These are phyloP conservation scores for Porites divaricata DNA, from an alignment of 92 coral and sea anemone genomes.

Conservation along the genomic window DNA sequence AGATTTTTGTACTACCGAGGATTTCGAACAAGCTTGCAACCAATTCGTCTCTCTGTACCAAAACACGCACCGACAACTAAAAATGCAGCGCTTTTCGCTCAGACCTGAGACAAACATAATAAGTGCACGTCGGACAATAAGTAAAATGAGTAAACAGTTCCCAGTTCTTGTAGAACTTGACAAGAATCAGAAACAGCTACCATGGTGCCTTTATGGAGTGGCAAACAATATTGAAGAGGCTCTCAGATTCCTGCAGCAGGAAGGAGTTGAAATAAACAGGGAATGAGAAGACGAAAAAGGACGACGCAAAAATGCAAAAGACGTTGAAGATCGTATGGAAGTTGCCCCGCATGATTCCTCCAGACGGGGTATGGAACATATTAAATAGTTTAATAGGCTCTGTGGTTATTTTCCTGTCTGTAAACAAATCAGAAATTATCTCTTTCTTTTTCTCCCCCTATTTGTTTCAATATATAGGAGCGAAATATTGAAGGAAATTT, in stretches of 20 bases:
- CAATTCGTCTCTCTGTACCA: constrained; percentile 22
- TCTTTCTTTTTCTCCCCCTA: no score
- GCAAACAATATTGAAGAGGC: constrained; percentile 13
- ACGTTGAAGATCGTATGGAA: not conserved
- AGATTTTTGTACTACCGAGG: not conserved
- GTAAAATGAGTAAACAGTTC: not conserved
- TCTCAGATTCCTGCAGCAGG: constrained; percentile 17
- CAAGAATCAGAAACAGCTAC: constrained; percentile 40
- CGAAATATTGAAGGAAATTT: no score
- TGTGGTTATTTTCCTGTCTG: no score
- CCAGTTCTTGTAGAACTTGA: constrained; percentile 28
- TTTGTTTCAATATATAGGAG: no score
- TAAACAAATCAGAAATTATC: no score
- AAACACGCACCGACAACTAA: not conserved
- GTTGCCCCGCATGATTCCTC: not conserved
- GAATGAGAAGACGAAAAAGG: not conserved
- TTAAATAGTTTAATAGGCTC: no score
- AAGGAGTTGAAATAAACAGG: constrained; percentile 37
- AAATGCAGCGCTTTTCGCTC: constrained; percentile 21
- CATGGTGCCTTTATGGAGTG: constrained; percentile 59
- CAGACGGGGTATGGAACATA: no score
- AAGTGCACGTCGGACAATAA: not conserved
- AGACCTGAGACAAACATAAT: not conserved
- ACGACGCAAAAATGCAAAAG: not conserved
- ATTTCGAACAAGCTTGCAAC: constrained; percentile 37